Conservation (phyloP, 2,888 invertebrate species). For the Morpho deidamia region DNA sequence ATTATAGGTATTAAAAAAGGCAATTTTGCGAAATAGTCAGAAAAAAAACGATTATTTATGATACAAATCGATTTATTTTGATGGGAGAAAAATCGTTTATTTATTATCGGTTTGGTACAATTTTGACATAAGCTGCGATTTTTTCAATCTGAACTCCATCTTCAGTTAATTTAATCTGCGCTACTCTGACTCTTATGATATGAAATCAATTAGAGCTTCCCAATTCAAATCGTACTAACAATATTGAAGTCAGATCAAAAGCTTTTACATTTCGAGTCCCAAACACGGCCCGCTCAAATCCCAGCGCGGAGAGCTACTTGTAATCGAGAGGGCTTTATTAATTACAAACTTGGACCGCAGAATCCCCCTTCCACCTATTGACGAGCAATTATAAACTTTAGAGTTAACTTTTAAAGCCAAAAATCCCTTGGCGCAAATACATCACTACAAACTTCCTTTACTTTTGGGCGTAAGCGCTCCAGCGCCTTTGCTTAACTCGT, state of each 20-base stretch:
- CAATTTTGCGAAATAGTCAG: too few species aligned
- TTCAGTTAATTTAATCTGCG: too few species aligned
- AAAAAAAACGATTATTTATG: too few species aligned
- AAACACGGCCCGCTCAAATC: slow-evolving; percentile 27
- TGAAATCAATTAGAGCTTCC: not conserved
- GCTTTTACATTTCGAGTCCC: slow-evolving; percentile 15
- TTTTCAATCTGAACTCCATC: too few species aligned
- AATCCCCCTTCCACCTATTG: slow-evolving; percentile 39
- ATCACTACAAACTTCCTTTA: slow-evolving; percentile 62
- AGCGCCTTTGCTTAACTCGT: slow-evolving; percentile 24
- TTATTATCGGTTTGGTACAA: too few species aligned
- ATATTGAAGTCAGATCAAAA: slow-evolving; percentile 16
- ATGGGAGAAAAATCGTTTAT: too few species aligned
- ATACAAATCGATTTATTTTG: too few species aligned
- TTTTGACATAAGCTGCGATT: too few species aligned
- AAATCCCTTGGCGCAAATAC: slow-evolving; percentile 46
- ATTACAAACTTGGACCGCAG: slow-evolving; percentile 76
- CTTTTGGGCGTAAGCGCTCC: slow-evolving; percentile 65
- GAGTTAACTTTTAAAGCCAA: slow-evolving; percentile 54
- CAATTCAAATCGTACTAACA: not conserved
- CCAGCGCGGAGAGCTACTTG: slow-evolving; percentile 70
- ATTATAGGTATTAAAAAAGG: too few species aligned
- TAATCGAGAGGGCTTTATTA: slow-evolving; percentile 77
- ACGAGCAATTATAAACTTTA: slow-evolving; percentile 55
- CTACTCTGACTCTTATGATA: not conserved